Conservation (phyloP, 2,797 vertebrate species). For the Columba guinea region DNA sequence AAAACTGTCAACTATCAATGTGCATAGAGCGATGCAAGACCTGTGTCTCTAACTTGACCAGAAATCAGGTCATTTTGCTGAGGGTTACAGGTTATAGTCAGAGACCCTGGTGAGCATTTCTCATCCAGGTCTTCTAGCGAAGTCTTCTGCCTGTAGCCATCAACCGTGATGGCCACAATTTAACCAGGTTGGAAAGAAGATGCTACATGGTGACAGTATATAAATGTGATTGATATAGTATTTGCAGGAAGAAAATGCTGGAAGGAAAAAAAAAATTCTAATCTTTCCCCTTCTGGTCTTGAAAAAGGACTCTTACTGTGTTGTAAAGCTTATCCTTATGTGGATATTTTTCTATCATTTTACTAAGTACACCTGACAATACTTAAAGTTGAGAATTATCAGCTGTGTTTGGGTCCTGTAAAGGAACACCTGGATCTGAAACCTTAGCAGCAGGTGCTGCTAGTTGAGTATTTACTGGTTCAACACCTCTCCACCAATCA, state of each 20-base stretch:
- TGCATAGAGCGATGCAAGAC: rapidly evolving
- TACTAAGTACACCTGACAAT: not conserved
- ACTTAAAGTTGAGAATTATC: not conserved
- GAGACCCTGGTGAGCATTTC: not conserved
- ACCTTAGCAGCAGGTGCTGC: constrained; percentile 22
- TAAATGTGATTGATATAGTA: not conserved
- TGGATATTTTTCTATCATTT: not conserved
- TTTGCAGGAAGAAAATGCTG: not conserved
- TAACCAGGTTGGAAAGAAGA: not conserved
- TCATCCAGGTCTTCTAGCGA: not conserved
- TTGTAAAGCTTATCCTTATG: not conserved
- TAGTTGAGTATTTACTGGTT: not conserved
- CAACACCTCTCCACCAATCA: not conserved
- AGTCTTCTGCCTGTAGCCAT: not conserved
- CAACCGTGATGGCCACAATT: not conserved
- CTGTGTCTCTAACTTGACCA: not conserved
- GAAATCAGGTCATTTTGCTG: not conserved
- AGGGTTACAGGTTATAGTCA: not conserved
- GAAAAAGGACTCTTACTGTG: not conserved
- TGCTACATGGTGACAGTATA: rapidly evolving
- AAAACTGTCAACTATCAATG: not conserved
- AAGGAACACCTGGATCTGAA: constrained; percentile 11
- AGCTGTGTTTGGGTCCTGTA: not conserved
- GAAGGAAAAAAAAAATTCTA: not conserved
- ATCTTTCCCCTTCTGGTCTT: not conserved